These are phyloP conservation scores for Xestia rhomboidea DNA, from an alignment of 2,888 invertebrate species.

Conservation along the genomic window DNA sequence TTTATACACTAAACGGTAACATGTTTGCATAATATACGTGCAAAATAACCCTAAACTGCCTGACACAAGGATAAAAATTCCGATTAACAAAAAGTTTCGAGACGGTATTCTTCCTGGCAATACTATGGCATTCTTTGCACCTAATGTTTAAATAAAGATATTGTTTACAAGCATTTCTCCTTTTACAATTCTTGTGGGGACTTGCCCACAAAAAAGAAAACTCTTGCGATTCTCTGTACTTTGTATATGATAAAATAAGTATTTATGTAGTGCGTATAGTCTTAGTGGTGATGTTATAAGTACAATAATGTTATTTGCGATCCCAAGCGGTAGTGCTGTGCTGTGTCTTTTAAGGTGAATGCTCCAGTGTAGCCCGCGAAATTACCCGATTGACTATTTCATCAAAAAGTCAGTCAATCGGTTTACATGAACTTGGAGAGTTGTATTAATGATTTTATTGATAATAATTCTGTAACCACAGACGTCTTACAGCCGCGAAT, in stretches of 20 bases:
- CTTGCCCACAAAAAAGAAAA: conserved; percentile 61
- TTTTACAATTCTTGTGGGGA: conserved; percentile 50
- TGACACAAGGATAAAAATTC: conserved; percentile 41
- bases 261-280: conserved; percentile 36
- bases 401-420: too few relatives aligned
- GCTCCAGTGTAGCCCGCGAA: too few relatives aligned
- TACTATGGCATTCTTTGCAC: conserved; percentile 46
- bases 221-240: conserved; percentile 11
- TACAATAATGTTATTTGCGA: conserved; percentile 43
- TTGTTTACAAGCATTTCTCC: conserved; percentile 24
- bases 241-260: conserved; percentile 8
- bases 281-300: conserved; percentile 47
- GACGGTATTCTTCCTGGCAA: conserved; percentile 43
- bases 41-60: conserved; percentile 56
- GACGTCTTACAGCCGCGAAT: too few relatives aligned
- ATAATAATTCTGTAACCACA: too few relatives aligned
- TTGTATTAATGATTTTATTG: too few relatives aligned
- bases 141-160: conserved; percentile 26
- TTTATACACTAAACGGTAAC: conserved; percentile 72
- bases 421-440: too few relatives aligned
- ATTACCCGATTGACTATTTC: too few relatives aligned
- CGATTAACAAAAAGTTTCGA: conserved; percentile 31
- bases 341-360: too few relatives aligned
- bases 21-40: conserved; percentile 68
- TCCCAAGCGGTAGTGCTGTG: conserved; percentile 23